These are phyloP conservation scores for Atta texana DNA, from an alignment of 1,140 invertebrate genomes.

Conservation along the genomic window DNA sequence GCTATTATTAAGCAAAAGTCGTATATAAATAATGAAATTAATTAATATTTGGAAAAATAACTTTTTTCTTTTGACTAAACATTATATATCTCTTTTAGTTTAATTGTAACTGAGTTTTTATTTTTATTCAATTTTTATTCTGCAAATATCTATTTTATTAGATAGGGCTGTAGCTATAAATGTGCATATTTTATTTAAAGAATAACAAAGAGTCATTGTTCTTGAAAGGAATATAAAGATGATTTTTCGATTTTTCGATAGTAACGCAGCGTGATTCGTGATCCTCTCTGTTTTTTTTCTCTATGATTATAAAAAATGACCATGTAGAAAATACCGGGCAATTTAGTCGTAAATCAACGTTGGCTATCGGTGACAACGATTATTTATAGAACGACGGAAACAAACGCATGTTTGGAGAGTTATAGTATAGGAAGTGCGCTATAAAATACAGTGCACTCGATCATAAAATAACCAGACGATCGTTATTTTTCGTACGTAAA, in stretches of 20 bases:
- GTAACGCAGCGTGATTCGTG: background rate
- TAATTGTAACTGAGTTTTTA: background rate
- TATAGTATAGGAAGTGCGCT: constrained; percentile 42
- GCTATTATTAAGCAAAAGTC: background rate
- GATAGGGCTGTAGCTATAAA: background rate
- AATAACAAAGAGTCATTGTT: background rate
- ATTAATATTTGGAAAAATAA: background rate
- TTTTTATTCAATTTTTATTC: background rate
- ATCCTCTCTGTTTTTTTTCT: constrained; percentile 23
- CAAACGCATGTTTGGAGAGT: constrained; percentile 39
- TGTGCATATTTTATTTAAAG: background rate
- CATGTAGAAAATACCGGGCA: constrained; percentile 32
- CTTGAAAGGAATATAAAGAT: constrained; percentile 18
- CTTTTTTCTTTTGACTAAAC: background rate
- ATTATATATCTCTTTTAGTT: background rate
- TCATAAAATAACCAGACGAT: constrained; percentile 55
- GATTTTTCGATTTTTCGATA: background rate
- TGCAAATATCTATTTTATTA: constrained; percentile 6
- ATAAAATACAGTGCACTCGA: constrained; percentile 35
- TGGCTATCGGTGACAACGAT: constrained; percentile 57
- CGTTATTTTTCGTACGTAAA: constrained; percentile 18
- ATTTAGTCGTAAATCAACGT: constrained; percentile 57
- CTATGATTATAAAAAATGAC: constrained; percentile 45
- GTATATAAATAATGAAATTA: background rate
- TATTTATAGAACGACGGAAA: constrained; percentile 55